Evolutionary conservation across 2,113 vertebrate species (phyloP).

Genomic region (Bos javanicus): DNA sequence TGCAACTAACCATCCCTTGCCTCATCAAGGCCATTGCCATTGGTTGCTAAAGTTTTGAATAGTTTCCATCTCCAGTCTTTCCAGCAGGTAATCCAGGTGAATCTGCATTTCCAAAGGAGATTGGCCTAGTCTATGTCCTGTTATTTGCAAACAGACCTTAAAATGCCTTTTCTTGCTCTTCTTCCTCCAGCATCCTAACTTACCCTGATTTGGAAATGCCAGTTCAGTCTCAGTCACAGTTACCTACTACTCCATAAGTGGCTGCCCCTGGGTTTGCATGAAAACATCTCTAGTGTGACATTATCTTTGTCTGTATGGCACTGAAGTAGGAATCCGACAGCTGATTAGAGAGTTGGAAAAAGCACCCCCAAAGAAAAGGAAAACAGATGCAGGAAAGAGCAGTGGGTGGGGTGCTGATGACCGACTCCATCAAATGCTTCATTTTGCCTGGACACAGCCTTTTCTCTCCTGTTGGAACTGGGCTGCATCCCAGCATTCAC

Average conservation of each 20-base stretch:
- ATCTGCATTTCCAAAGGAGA: not conserved
- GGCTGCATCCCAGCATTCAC: no score
- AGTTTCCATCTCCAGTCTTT: not conserved
- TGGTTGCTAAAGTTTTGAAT: not conserved
- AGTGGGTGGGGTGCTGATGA: not conserved
- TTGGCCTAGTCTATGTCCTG: not conserved
- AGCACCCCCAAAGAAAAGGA: not conserved
- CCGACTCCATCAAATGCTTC: not conserved
- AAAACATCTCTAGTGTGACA: no score
- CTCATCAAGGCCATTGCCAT: not conserved
- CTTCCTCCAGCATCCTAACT: no score
- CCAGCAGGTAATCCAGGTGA: not conserved
- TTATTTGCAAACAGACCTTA: not conserved
- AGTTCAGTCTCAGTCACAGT: not conserved
- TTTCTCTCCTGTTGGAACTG: not conserved
- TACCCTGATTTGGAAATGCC: not conserved
- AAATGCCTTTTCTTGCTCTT: not conserved
- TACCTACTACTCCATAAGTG: not conserved
- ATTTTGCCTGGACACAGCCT: not conserved
- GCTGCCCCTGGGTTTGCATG: not conserved
- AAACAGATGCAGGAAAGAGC: not conserved
- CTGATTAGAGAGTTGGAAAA: not conserved
- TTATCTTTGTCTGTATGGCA: no score
- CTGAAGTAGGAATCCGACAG: no score
- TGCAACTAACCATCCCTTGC: not conserved